These are phyloP conservation scores for Myotis findleyi DNA, from an alignment of 2,797 vertebrate genomes.

Conservation along the genomic window DNA sequence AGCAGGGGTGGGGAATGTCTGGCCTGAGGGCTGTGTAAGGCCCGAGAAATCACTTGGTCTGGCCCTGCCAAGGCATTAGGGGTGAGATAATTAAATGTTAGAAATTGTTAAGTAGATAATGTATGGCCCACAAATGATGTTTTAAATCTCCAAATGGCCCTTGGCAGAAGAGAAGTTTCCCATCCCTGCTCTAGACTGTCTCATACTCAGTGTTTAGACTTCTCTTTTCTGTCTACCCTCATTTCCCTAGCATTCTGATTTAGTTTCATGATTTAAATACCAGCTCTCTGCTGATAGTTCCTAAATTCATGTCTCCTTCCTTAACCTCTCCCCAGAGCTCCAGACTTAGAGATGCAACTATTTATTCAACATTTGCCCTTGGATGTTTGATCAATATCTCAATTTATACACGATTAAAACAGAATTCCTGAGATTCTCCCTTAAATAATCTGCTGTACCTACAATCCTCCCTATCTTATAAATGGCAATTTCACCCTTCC, in stretches of 20 bases:
- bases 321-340: background rate
- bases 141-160: too few species aligned
- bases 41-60: too few species aligned
- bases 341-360: background rate
- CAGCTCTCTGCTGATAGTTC: background rate
- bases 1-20: too few species aligned
- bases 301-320: background rate
- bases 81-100: too few species aligned
- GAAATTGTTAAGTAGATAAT: too few species aligned
- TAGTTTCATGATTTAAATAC: background rate
- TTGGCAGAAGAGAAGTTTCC: too few species aligned
- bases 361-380: background rate
- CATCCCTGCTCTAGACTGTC: background rate
- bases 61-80: too few species aligned
- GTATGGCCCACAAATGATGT: too few species aligned
- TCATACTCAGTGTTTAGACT: background rate
- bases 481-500: background rate
- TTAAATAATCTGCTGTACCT: background rate
- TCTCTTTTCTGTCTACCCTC: background rate
- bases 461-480: background rate
- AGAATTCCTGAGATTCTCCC: background rate
- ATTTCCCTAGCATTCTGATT: background rate
- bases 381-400: background rate
- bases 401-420: background rate
- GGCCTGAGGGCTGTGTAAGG: too few species aligned